phyloP scores from a whole-genome alignment of 37 sponge, comb jelly and placozoan genomes.

The Crambe crambe region DNA sequence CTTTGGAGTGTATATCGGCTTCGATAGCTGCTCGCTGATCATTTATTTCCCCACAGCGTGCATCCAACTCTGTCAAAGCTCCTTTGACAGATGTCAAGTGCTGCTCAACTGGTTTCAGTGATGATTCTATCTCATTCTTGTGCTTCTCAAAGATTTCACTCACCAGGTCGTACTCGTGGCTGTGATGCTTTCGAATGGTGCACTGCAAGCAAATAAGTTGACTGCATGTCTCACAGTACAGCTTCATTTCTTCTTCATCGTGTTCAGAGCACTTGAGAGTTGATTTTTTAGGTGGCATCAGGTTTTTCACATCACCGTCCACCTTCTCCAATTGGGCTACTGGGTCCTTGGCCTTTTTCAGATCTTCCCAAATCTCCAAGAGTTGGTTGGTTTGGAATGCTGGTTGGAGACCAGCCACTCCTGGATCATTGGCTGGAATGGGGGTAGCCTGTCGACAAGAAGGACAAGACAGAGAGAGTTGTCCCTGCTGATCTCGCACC shows the following conservation, averaged over 20 bases:
- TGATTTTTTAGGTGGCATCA: background rate
- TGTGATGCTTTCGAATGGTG: slow-evolving; percentile 7
- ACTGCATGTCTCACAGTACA: slow-evolving; percentile 7
- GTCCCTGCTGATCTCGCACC: background rate
- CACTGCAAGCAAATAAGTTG: slow-evolving; percentile 6
- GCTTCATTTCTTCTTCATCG: background rate
- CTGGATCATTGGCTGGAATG: background rate
- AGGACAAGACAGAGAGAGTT: too few relatives aligned
- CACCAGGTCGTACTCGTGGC: background rate
- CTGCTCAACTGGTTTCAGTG: background rate
- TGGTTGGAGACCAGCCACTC: background rate
- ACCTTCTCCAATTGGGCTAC: too few relatives aligned
- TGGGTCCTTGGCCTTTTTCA: background rate
- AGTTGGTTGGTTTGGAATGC: background rate
- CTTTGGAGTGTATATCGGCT: too few relatives aligned
- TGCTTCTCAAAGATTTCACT: background rate
- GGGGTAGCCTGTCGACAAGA: background rate
- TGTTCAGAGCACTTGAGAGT: background rate
- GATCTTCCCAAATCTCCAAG: background rate
- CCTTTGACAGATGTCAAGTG: background rate
- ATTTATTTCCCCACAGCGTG: slow-evolving; percentile 5
- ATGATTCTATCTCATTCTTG: background rate
- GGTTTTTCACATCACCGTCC: background rate
- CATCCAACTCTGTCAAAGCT: slow-evolving; percentile 11
- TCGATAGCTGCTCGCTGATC: slow-evolving; percentile 17